Conservation (phyloP, 2,797 vertebrate genomes). For the Carcharodon carcharias region DNA sequence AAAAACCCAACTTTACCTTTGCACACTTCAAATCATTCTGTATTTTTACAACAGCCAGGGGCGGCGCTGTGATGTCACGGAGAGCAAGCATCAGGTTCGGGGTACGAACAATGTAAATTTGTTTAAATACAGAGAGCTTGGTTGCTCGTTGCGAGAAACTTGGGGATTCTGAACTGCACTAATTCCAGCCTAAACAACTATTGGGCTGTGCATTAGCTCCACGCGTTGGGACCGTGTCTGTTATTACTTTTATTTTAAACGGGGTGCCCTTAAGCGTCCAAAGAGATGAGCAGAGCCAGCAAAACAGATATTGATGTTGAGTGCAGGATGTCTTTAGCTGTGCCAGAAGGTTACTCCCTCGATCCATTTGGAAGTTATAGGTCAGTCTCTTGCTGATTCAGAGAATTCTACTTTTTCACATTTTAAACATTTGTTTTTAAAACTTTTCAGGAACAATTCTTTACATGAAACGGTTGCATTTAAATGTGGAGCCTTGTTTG, state of each 20-base stretch:
- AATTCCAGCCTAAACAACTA: not conserved
- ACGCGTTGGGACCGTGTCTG: not conserved
- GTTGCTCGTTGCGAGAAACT: not conserved
- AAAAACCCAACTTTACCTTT: too few species aligned
- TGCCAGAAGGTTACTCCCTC: not conserved
- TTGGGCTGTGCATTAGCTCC: not conserved
- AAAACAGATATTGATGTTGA: not conserved
- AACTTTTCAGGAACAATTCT: not conserved
- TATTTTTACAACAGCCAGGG: not conserved
- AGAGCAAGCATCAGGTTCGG: not conserved
- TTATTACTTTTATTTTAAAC: not conserved
- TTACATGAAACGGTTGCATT: not conserved
- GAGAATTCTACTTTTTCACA: not conserved
- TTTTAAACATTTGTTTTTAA: not conserved
- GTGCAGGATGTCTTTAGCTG: not conserved
- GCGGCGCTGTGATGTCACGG: not conserved
- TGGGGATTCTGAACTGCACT: too few species aligned
- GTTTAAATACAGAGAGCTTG: not conserved
- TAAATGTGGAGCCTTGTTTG: not conserved
- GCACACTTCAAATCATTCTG: not conserved
- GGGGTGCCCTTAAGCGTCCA: too few species aligned
- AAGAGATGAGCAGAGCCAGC: too few species aligned
- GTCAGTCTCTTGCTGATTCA: not conserved
- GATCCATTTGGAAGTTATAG: not conserved
- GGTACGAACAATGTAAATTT: not conserved